phyloP scores from a whole-genome alignment of 2,888 invertebrate species.

The Parnassius glacialis region DNA sequence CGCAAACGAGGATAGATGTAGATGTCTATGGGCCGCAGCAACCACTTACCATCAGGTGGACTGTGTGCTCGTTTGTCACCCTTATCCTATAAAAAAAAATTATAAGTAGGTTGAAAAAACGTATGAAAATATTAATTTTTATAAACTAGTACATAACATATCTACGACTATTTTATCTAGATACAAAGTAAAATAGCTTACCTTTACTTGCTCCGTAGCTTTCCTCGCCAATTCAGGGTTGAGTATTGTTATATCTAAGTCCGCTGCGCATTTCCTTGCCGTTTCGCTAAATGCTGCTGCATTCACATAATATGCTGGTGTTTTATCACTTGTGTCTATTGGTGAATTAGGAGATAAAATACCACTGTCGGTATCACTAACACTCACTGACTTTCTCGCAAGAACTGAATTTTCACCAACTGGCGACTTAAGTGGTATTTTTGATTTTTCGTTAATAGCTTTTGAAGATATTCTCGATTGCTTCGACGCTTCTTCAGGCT shows the following conservation, averaged over 20 bases:
- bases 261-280: constrained; percentile 55
- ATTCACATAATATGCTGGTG: constrained; percentile 62
- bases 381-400: constrained; percentile 62
- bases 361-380: constrained; percentile 84
- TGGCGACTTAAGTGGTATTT: constrained; percentile 56
- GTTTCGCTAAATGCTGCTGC: constrained; percentile 65
- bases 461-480: constrained; percentile 54
- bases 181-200: constrained; percentile 40
- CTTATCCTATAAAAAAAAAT: no score
- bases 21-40: no score
- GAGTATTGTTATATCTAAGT: constrained; percentile 65
- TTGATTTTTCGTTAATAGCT: constrained; percentile 50
- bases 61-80: no score
- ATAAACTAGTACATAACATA: no score
- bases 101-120: no score
- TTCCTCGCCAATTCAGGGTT: constrained; percentile 70
- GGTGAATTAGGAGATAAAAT: constrained; percentile 84
- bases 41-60: no score
- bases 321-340: constrained; percentile 70
- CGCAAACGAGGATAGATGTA: no score
- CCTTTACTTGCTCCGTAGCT: constrained; percentile 74
- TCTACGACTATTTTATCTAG: no score
- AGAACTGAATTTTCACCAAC: constrained; percentile 54
- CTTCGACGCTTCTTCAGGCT: constrained; percentile 47
- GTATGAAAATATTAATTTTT: no score